These are phyloP conservation scores for Catamblyrhynchus diadema DNA, from an alignment of 2,797 vertebrate species.

Conservation along the genomic window DNA sequence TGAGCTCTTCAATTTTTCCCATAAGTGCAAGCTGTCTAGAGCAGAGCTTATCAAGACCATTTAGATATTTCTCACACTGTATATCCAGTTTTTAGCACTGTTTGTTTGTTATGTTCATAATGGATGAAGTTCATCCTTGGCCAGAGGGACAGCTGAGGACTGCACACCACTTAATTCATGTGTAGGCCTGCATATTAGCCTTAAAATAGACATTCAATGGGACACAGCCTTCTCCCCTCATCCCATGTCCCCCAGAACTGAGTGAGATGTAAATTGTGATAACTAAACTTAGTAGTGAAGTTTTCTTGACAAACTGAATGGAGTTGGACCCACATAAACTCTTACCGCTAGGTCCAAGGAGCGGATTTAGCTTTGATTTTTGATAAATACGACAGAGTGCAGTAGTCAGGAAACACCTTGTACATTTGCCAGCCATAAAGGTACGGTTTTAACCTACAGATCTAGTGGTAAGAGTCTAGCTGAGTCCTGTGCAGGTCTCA, in stretches of 20 bases:
- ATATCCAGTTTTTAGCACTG: background rate
- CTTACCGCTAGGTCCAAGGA: background rate
- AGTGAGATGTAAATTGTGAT: background rate
- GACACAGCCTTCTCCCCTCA: background rate
- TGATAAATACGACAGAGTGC: background rate
- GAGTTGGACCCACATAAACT: background rate
- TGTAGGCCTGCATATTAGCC: background rate
- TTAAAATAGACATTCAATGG: background rate
- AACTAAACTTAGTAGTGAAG: background rate
- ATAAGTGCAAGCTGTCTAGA: background rate
- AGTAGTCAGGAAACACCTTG: background rate
- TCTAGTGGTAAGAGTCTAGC: background rate
- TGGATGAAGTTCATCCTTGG: background rate
- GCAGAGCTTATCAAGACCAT: background rate
- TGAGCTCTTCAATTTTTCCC: background rate
- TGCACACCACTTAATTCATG: background rate
- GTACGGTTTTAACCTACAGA: background rate
- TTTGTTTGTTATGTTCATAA: background rate
- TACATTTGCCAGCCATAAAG: background rate
- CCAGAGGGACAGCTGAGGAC: background rate
- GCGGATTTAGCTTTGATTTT: background rate
- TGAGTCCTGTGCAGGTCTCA: background rate
- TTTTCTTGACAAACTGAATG: background rate
- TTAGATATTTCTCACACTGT: background rate
- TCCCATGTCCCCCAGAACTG: background rate